Evolutionary conservation across 2,888 invertebrate species (phyloP), one percentile per base, ranked within the genome.

Genomic region (Pollenia angustigena): DNA sequence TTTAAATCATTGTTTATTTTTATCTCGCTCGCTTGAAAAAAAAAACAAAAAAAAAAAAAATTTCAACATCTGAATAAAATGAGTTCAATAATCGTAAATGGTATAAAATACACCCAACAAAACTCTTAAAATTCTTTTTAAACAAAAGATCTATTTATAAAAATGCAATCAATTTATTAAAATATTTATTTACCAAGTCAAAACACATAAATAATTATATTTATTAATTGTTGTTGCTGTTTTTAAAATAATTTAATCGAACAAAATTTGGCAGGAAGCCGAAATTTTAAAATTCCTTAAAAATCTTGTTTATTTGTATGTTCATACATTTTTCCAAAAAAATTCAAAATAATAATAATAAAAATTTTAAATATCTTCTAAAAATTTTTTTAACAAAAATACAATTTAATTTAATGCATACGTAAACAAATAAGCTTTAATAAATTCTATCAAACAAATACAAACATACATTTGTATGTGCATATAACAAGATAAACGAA

Each of bases 231-330:
- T 23, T 50, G 42, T 44, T 62, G 32, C n/a, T 78, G 18, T 50
- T 58, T 60, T 40, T 14, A 40, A 66, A 48, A 42, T n/a, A 42
- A 60, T 32, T 32, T 32, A 72, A 6, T 56, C 14, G 23, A 69
- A 14, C 18, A 72, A 76, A 82, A 69, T 64, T 79, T 85, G 85
- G 85, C 85, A 58, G 6, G 8, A 0, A 58, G 81, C 85, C 85
- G 71, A 85, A 75, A 32, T 32, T 32, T 32, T 32, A 32, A 32
- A 32, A 76, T 76, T 66, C 52, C 60, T 75, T 12, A 11, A 40
- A 32, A 16, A 54, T 56, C 72, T 4, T 46, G 14, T 52, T 60
- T 60, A 69, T 23, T 1, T 18, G 18, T 18, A 23, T 23, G 23
- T 23, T 23, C 23, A 23, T 23, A 23, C 23, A 2, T 32, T 44